Conservation (phyloP, 2,888 invertebrate species). For the Rhogogaster chlorosoma region DNA sequence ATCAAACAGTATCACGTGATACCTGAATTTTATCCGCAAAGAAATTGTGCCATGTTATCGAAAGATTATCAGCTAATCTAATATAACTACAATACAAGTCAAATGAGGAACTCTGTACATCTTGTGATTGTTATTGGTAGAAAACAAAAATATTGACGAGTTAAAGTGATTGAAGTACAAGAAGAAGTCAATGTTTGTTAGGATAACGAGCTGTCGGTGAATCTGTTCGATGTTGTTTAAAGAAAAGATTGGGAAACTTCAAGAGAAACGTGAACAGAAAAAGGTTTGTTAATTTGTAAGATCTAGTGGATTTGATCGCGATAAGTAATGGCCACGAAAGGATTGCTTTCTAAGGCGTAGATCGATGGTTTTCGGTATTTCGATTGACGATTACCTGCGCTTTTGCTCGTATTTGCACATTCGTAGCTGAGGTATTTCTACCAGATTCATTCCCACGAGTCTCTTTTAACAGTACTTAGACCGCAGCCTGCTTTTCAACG, state of each 20-base stretch:
- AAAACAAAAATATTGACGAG: slow-evolving; percentile 13
- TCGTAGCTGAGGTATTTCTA: slow-evolving; percentile 33
- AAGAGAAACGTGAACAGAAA: slow-evolving; percentile 25
- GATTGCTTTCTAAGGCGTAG: neutral
- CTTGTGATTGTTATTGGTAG: slow-evolving; percentile 23
- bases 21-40: neutral
- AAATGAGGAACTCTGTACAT: slow-evolving; percentile 2
- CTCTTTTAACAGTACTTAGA: slow-evolving; percentile 56
- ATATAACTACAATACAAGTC: slow-evolving; percentile 26
- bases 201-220: neutral
- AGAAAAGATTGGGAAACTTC: slow-evolving; percentile 19
- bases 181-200: neutral
- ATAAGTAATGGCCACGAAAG: neutral
- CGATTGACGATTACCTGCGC: slow-evolving; percentile 3
- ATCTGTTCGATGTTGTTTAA: slow-evolving; percentile 27
- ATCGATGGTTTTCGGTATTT: slow-evolving; percentile 1
- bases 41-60: slow-evolving; percentile 4
- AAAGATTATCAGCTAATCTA: slow-evolving; percentile 38
- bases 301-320: neutral
- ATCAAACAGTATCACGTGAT: slow-evolving; percentile 37
- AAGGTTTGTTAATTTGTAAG: slow-evolving; percentile 10
- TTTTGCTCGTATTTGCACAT: slow-evolving; percentile 4
- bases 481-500: slow-evolving; percentile 55
- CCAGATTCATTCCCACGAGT: slow-evolving; percentile 59
- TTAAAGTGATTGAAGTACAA: neutral